Percentiles rank a stretch among this genome's conserved stretches.
Conservation (phyloP, 2,113 vertebrate genomes). For the Oreocharis arfaki region DNA sequence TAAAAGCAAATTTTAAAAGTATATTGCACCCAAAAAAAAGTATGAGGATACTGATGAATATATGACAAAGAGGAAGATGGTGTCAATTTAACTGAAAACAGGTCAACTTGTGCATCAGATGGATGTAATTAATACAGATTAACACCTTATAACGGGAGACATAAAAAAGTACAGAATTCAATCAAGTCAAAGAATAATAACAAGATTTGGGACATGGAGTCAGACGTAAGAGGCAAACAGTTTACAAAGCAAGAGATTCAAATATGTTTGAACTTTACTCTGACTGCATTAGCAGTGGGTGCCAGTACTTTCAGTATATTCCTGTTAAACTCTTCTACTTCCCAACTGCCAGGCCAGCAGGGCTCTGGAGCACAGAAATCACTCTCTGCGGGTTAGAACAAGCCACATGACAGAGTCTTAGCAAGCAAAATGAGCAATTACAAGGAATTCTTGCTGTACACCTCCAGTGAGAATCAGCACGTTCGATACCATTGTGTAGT, state of each 20-base stretch:
- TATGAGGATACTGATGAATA: background rate
- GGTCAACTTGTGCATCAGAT: background rate
- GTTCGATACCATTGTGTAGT: background rate
- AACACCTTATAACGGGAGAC: background rate
- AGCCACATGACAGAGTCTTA: background rate
- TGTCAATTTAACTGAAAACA: background rate
- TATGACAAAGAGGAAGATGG: background rate
- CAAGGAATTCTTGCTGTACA: background rate
- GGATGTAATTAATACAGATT: background rate
- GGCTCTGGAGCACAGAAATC: background rate
- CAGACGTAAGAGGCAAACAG: background rate
- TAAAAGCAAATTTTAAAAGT: background rate
- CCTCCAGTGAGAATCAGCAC: background rate
- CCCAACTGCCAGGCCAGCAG: background rate
- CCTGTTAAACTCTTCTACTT: background rate
- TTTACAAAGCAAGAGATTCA: background rate
- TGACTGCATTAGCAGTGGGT: background rate
- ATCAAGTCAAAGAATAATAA: background rate
- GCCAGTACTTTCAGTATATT: background rate
- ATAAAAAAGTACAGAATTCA: background rate
- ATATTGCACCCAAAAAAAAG: background rate
- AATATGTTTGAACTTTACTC: background rate
- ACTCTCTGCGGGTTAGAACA: background rate
- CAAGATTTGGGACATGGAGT: background rate
- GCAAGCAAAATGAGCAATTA: conserved; percentile 7